Base-by-base conservation (phyloP, 2,888 invertebrate genomes). In the Syritta pipiens region DNA sequence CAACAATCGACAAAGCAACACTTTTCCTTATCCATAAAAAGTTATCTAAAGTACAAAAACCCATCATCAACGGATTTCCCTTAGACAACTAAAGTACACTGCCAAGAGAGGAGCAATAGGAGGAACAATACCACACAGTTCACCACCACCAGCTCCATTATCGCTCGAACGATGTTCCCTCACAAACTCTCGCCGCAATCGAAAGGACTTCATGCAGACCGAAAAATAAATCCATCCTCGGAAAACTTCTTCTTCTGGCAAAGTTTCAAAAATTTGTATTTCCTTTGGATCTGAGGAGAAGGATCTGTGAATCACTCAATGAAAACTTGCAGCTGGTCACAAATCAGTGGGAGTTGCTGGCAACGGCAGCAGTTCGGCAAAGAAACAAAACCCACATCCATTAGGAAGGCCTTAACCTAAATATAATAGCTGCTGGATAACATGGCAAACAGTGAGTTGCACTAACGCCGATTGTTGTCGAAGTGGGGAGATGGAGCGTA, bases 301-400 rank as follows among this genome's bases (percentile, higher is more conserved):
- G 4, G 40, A 24, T 6, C n/a, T n/a, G 35, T 28, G 17, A 17
- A 37, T 12, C 26, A 46, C n/a, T 19, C n/a, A 12, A 2, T n/a
- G 12, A 17, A 49, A 59, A 10, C 14, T 19, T 51, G n/a, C 69
- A 60, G 24, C 59, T 60, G 59, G 5, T 68, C 40, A 30, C 40
- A 57, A 49, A 57, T 48, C 57, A 32, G 10, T 53, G 32, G 24
- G 4, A n/a, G n/a, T n/a, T 63, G 42, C 37, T 30, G 42, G 10
- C 42, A 42, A 20, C 12, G 37, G 7, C 12, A 44, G n/a, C n/a
- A n/a, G n/a, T n/a, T n/a, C n/a, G 42, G n/a, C 17, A 28, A 32
- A 20, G 42, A 57, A 76, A 35, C 32, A 51, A 48, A 40, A 55
- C 65, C 59, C 59, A 55, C 72, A 65, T 77, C 72, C 65, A 67